Percentiles rank a stretch among this genome's conserved stretches.
Evolutionary conservation across 1,140 invertebrate genomes (phyloP).

Genomic region (Matsumurasca onukii): DNA sequence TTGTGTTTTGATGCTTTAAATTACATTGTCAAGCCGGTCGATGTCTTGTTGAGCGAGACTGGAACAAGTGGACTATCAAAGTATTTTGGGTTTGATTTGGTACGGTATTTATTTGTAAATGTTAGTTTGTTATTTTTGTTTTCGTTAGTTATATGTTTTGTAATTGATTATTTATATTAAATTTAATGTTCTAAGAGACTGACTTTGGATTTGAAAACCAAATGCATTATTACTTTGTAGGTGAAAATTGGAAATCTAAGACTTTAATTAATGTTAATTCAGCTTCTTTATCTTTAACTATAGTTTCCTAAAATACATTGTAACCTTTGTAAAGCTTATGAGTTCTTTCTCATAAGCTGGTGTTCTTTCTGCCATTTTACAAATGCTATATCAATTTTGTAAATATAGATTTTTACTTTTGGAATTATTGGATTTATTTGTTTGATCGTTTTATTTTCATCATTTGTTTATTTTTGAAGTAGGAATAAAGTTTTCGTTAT

Average conservation of each 20-base stretch:
- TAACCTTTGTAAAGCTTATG: not conserved
- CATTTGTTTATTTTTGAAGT: slow-evolving; percentile 22
- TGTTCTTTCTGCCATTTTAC: not conserved
- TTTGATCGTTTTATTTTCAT: slow-evolving; percentile 25
- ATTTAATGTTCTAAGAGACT: slow-evolving; percentile 14
- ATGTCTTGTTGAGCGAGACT: not conserved
- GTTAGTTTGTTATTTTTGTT: slow-evolving; percentile 7
- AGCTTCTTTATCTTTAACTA: slow-evolving; percentile 8
- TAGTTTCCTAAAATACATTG: not conserved
- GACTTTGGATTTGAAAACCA: slow-evolving; percentile 16
- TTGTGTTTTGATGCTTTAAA: slow-evolving; percentile 2
- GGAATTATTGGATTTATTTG: slow-evolving; percentile 2
- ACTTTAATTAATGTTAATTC: slow-evolving; percentile 7
- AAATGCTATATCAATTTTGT: not conserved
- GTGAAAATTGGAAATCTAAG: not conserved
- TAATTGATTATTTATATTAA: slow-evolving; percentile 22
- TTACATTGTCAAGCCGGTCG: not conserved
- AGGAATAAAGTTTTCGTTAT: slow-evolving; percentile 25
- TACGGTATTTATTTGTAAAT: slow-evolving; percentile 22
- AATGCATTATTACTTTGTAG: not conserved
- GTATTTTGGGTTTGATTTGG: not conserved
- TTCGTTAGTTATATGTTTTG: slow-evolving; percentile 22
- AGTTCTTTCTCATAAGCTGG: not conserved
- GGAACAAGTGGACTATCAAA: not conserved
- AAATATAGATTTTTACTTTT: slow-evolving; percentile 19